phyloP scores from a whole-genome alignment of 53 echinoderm and acorn worm genomes.

The Mesocentrotus franciscanus region DNA sequence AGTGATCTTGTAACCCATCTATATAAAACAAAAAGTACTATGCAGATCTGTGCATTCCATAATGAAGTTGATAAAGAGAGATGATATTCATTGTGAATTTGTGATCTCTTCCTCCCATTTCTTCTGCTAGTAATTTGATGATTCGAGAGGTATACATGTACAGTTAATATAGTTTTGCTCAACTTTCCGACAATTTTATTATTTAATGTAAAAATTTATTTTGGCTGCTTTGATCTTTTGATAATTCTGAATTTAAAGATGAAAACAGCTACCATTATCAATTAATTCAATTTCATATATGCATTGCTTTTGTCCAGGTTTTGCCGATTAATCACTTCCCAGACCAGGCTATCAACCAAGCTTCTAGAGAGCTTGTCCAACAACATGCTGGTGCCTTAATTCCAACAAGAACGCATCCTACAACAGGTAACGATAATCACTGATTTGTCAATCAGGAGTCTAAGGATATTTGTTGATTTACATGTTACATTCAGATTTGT shows the following conservation, averaged over 20 bases:
- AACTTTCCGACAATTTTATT: background rate
- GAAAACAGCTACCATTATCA: background rate
- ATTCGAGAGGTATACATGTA: background rate
- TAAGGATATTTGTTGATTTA: no score
- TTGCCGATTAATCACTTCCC: slow-evolving; percentile 97
- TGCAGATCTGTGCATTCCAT: no score
- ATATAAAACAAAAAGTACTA: no score
- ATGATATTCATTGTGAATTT: no score
- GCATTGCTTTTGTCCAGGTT: slow-evolving; percentile 67
- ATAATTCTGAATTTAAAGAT: background rate
- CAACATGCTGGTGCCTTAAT: slow-evolving; percentile 76
- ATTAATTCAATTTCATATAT: background rate
- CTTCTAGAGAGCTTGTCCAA: slow-evolving; percentile 84
- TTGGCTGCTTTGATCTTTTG: background rate
- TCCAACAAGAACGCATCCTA: slow-evolving; percentile 83
- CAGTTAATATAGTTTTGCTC: no score
- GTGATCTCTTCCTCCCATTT: background rate
- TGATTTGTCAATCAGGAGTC: background rate
- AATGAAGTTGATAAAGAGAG: background rate
- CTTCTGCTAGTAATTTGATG: background rate
- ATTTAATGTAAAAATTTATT: background rate
- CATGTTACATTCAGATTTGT: no score
- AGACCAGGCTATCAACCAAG: slow-evolving; percentile 92
- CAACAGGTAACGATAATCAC: slow-evolving; percentile 75
- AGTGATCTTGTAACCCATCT: background rate